Conservation (phyloP, 2,113 vertebrate species). For the Brevimyrus niger region DNA sequence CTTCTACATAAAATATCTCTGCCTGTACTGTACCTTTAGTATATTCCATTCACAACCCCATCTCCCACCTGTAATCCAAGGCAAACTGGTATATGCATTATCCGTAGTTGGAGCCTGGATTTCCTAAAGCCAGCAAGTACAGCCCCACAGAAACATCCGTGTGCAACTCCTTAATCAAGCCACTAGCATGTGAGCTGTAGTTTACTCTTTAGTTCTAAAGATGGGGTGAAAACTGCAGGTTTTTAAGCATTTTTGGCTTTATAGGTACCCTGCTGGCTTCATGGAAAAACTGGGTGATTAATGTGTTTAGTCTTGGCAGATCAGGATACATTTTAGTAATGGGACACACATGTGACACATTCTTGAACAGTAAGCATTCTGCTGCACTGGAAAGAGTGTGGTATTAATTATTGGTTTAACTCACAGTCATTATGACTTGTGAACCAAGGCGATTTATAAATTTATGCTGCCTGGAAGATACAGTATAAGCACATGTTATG, state of each 20-base stretch:
- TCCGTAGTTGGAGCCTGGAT: background rate
- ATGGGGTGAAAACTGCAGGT: background rate
- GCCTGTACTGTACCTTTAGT: background rate
- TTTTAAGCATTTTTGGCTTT: background rate
- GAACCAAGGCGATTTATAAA: background rate
- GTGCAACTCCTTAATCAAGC: background rate
- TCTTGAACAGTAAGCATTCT: background rate
- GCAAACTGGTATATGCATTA: background rate
- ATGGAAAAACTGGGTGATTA: background rate
- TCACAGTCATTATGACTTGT: background rate
- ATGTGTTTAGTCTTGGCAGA: background rate
- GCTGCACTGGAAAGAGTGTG: background rate
- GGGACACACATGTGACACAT: background rate
- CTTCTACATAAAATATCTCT: background rate
- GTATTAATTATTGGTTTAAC: background rate
- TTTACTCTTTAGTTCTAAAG: background rate
- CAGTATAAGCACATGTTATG: background rate
- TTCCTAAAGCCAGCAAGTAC: background rate
- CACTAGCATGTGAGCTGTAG: background rate
- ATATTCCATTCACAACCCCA: background rate
- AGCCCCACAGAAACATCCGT: background rate
- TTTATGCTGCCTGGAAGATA: background rate
- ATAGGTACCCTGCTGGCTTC: background rate
- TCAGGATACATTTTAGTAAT: background rate
- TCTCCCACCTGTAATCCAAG: background rate